Percentiles rank a stretch among this genome's conserved stretches.
These are phyloP conservation scores for Leistus spinibarbis DNA, from an alignment of 2,888 invertebrate species.

Conservation along the genomic window DNA sequence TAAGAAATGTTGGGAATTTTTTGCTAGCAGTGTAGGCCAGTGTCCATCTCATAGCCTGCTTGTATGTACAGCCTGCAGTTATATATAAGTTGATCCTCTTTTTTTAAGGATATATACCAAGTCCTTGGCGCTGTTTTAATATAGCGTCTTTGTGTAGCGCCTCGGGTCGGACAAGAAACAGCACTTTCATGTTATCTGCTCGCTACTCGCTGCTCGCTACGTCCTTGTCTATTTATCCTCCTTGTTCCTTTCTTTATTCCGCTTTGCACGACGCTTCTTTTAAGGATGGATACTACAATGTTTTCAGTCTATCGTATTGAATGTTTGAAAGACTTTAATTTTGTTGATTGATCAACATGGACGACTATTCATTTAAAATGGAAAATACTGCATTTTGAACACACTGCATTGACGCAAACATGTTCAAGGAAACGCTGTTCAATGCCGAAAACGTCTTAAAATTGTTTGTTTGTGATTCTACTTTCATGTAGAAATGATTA, in stretches of 20 bases:
- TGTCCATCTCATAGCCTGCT: background rate
- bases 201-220: no score
- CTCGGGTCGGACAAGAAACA: conserved; percentile 9
- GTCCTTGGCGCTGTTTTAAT: conserved; percentile 6
- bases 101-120: background rate
- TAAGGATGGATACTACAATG: background rate
- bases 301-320: background rate
- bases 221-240: background rate
- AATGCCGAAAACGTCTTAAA: no score
- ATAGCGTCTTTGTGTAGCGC: conserved; percentile 9
- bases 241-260: background rate
- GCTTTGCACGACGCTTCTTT: background rate
- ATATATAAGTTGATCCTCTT: background rate
- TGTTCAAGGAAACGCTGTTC: no score
- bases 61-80: background rate
- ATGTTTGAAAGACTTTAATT: background rate
- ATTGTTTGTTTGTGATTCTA: no score
- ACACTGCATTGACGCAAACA: no score
- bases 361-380: background rate
- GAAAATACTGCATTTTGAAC: background rate
- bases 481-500: no score
- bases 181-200: background rate
- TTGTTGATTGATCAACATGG: background rate
- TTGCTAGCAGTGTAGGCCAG: background rate
- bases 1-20: background rate